Percentiles rank a stretch among this genome's conserved stretches.
phyloP scores from a whole-genome alignment of 2,888 invertebrate genomes.

The Melieria omissa region DNA sequence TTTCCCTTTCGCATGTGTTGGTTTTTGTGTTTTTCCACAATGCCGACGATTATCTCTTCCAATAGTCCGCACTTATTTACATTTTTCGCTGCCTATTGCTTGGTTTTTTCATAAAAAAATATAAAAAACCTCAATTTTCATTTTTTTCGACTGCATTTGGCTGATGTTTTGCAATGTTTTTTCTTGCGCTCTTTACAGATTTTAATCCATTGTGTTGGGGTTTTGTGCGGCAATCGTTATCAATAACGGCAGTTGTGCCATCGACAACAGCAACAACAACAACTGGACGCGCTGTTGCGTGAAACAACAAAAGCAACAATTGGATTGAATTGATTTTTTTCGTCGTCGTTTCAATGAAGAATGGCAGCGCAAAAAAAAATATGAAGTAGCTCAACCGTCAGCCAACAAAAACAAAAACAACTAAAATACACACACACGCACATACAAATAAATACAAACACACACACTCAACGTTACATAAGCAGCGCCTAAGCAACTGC shows the following conservation, averaged over 20 bases:
- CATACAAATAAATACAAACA: neutral
- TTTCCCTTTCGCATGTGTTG: too few relatives aligned
- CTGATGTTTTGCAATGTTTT: constrained; percentile 3
- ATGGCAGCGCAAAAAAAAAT: constrained; percentile 4
- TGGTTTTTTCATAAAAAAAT: too few relatives aligned
- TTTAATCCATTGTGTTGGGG: constrained; percentile 39
- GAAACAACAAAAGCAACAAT: constrained; percentile 24
- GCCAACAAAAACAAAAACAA: constrained; percentile 3
- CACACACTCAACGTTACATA: neutral
- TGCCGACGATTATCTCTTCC: too few relatives aligned
- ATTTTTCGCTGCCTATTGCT: too few relatives aligned
- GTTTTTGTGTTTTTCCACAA: too few relatives aligned
- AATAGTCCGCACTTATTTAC: too few relatives aligned
- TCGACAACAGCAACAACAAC: constrained; percentile 17
- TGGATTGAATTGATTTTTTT: constrained; percentile 7
- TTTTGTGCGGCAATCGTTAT: constrained; percentile 37
- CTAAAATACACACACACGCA: neutral
- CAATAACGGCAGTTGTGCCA: constrained; percentile 35
- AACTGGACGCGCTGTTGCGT: constrained; percentile 7
- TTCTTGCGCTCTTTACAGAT: constrained; percentile 23
- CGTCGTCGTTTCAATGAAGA: neutral
- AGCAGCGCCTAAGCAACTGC: neutral
- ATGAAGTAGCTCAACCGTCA: constrained; percentile 5
- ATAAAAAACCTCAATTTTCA: neutral
- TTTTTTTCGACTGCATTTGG: neutral